Evolutionary conservation across 53 echinoderm and acorn worm species (phyloP).

Genomic region (Echinarachnius parma): DNA sequence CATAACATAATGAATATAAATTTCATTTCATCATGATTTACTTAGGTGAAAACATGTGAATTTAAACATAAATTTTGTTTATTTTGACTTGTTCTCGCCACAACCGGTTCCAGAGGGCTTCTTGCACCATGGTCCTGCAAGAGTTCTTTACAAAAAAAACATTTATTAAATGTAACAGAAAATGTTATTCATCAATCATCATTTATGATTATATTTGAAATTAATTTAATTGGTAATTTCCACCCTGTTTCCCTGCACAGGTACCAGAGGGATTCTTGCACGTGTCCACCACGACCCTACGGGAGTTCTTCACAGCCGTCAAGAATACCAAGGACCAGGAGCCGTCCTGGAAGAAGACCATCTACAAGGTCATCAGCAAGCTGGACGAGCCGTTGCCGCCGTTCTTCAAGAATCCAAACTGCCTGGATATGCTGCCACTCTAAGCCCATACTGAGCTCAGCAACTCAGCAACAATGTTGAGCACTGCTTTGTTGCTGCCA

Average conservation of each 20-base stretch:
- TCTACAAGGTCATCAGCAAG: conserved; percentile 98
- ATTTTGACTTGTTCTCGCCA: too few relatives aligned
- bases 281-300: conserved; percentile 77
- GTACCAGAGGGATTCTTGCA: conserved; percentile 83
- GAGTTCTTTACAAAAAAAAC: too few relatives aligned
- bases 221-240: not conserved
- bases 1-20: too few relatives aligned
- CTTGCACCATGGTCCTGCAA: too few relatives aligned
- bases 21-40: too few relatives aligned
- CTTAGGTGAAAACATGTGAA: too few relatives aligned
- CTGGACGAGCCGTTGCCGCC: conserved; percentile 87
- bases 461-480: not conserved
- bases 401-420: conserved; percentile 89
- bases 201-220: too few relatives aligned
- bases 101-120: too few relatives aligned
- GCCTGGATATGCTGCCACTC: conserved; percentile 70
- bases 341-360: conserved; percentile 97
- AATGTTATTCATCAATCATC: too few relatives aligned
- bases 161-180: too few relatives aligned
- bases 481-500: conserved; percentile 16
- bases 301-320: conserved; percentile 90
- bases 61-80: too few relatives aligned
- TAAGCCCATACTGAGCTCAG: not conserved
- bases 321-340: conserved; percentile 73
- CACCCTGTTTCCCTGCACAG: conserved; percentile 40